Evolutionary conservation across 92 coral and sea anemone genomes (phyloP).

Genomic region (Montipora capitata): DNA sequence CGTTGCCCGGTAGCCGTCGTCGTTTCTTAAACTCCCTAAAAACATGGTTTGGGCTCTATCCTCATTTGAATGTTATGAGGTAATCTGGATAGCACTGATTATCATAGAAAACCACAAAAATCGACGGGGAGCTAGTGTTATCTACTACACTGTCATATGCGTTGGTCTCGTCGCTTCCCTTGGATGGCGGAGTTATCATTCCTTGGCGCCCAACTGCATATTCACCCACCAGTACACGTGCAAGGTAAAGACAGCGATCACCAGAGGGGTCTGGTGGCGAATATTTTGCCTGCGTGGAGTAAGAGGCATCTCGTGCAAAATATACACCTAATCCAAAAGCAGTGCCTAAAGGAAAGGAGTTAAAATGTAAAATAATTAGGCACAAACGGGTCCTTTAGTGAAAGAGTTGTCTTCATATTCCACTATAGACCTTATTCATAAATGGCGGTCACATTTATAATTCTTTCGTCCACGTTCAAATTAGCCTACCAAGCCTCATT

Average conservation of each 20-base stretch:
- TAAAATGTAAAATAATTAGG: too few species aligned
- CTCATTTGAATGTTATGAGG: slow-evolving; percentile 74
- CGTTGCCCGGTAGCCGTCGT: too few species aligned
- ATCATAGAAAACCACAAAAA: slow-evolving; percentile 74
- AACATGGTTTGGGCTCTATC: background rate
- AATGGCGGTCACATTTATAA: too few species aligned
- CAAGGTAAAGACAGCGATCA: slow-evolving; percentile 76
- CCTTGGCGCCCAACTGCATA: slow-evolving; percentile 64
- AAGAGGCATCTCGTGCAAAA: slow-evolving; percentile 74
- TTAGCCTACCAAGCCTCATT: too few species aligned
- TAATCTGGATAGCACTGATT: slow-evolving; percentile 82
- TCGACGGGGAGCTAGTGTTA: slow-evolving; percentile 44
- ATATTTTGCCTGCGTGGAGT: slow-evolving; percentile 60
- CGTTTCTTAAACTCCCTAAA: too few species aligned
- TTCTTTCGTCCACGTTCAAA: too few species aligned
- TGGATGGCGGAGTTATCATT: slow-evolving; percentile 73
- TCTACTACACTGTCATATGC: slow-evolving; percentile 79
- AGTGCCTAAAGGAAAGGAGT: slow-evolving; percentile 30
- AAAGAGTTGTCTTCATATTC: too few species aligned
- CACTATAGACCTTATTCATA: too few species aligned
- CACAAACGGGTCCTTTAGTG: too few species aligned
- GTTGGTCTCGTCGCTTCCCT: slow-evolving; percentile 34
- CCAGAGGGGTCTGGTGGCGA: slow-evolving; percentile 71
- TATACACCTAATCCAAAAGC: slow-evolving; percentile 80
- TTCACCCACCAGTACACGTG: slow-evolving; percentile 80